Base-by-base conservation (phyloP, 2,113 vertebrate species). In the Corythoichthys haematopterus region DNA sequence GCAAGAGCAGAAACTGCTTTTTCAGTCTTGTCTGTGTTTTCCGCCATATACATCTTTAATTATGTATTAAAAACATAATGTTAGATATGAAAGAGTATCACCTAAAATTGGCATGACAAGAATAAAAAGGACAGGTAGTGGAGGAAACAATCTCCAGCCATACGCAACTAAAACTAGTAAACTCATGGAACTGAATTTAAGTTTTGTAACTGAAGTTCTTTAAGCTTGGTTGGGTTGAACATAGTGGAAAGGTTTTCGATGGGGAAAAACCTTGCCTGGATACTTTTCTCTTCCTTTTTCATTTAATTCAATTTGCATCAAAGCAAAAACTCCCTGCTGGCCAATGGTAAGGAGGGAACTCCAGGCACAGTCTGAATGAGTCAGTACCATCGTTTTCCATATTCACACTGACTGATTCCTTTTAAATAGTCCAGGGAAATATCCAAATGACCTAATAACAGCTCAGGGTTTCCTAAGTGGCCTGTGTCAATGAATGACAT, bases 401-500 rank as follows among this genome's bases (percentile, higher is more conserved):
- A 83, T 85, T 83, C 80, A 84, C 74, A 67, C 74, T 80, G 80
- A 79, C 73, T 71, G 70, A 65, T 64, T 81, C 68, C 75, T 88
- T 90, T 91, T 87, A 89, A 89, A 93, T 84, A 91, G 85, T 82
- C 59, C 13, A 76, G 81, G 86, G 90, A 92, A 90, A 89, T 73
- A 81, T 90, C 87, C 85, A 89, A 90, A 91, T 89, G 85, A 92
- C 88, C 87, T 86, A 89, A 92, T 91, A 91, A 90, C 75, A 78
- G 78, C 83, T 86, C 83, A 85, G 77, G 78, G 80, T 81, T 91
- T 87, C 84, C 83, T 83, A 88, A 88, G 81, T 82, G 87, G 82
- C 65, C 78, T 51, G 69, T 82, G 83, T 84, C 82, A 77, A 77
- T 37, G 66, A 77, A 80, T 88, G 84, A 87, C 75, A 82, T 63